A percentile compares a stretch with the other conserved stretches of the same genome.
Evolutionary conservation across 2,888 invertebrate species (phyloP).

Genomic region (Rutpela maculata): DNA sequence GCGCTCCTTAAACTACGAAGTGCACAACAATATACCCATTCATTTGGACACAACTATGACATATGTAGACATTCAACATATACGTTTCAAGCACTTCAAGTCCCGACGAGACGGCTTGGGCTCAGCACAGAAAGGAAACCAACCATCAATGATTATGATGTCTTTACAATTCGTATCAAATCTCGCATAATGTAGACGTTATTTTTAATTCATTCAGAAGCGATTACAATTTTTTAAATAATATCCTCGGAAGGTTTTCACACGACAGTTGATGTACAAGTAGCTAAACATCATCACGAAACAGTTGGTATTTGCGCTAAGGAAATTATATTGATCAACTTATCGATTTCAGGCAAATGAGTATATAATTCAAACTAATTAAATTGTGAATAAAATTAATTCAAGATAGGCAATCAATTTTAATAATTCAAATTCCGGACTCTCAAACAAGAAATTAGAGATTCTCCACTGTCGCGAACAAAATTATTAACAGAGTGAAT

Average conservation of each 20-base stretch:
- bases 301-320: background rate
- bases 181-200: background rate
- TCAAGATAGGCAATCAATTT: no score
- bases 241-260: background rate
- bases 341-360: no score
- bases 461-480: no score
- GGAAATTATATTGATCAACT: no score
- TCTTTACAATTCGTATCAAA: background rate
- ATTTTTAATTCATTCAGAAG: background rate
- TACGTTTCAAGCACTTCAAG: conserved; percentile 12
- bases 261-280: background rate
- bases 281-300: background rate
- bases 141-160: background rate
- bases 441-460: no score
- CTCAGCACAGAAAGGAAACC: conserved; percentile 10
- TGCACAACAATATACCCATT: conserved; percentile 42
- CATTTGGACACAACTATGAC: conserved; percentile 44
- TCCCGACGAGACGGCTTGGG: background rate
- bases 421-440: no score
- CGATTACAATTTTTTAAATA: background rate
- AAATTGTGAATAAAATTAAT: no score
- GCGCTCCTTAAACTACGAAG: conserved; percentile 48
- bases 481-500: no score
- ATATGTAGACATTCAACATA: conserved; percentile 38
- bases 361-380: no score